A percentile compares a stretch with the other conserved stretches of the same genome.
These are phyloP conservation scores for Pyrgus malvae DNA, from an alignment of 2,888 invertebrate genomes.

Conservation along the genomic window DNA sequence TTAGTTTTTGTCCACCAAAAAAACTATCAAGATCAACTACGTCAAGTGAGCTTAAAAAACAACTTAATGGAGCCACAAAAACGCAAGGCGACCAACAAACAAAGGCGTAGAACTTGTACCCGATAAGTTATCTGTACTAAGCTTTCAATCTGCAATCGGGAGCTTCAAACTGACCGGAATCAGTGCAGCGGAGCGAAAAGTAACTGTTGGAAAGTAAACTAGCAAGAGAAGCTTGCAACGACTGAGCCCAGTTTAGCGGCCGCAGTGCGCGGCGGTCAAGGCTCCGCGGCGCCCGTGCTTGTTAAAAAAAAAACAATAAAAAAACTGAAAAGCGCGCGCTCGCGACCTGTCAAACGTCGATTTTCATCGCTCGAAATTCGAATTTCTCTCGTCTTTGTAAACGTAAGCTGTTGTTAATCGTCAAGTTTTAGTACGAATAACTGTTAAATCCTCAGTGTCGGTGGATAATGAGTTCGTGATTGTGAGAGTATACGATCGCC, in stretches of 20 bases:
- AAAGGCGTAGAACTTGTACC: conserved; percentile 39
- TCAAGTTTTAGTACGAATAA: conserved; percentile 65
- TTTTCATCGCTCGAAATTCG: conserved; percentile 36
- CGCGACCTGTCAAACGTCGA: conserved; percentile 55
- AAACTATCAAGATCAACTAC: conserved; percentile 13
- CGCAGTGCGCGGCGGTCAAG: conserved; percentile 60
- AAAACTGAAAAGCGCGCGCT: conserved; percentile 66
- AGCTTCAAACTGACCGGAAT: conserved; percentile 56
- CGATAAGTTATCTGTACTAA: conserved; percentile 49
- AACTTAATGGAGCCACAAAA: conserved; percentile 13
- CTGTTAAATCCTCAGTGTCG: conserved; percentile 69
- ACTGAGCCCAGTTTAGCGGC: conserved; percentile 58
- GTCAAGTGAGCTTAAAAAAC: conserved; percentile 9
- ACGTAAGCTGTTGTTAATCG: conserved; percentile 48
- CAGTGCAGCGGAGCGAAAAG: conserved; percentile 75
- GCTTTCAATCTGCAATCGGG: conserved; percentile 39
- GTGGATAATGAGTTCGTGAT: conserved; percentile 77
- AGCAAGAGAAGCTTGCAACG: conserved; percentile 53
- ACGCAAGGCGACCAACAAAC: conserved; percentile 9
- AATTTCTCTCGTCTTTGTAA: conserved; percentile 33
- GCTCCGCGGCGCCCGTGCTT: conserved; percentile 55
- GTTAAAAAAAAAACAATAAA: conserved; percentile 42
- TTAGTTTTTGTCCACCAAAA: background rate
- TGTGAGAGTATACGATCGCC: conserved; percentile 63
- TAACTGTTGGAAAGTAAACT: conserved; percentile 78